These are phyloP conservation scores for Archaeoteleia sp. DNA, from an alignment of 2,888 invertebrate genomes.

Conservation along the genomic window DNA sequence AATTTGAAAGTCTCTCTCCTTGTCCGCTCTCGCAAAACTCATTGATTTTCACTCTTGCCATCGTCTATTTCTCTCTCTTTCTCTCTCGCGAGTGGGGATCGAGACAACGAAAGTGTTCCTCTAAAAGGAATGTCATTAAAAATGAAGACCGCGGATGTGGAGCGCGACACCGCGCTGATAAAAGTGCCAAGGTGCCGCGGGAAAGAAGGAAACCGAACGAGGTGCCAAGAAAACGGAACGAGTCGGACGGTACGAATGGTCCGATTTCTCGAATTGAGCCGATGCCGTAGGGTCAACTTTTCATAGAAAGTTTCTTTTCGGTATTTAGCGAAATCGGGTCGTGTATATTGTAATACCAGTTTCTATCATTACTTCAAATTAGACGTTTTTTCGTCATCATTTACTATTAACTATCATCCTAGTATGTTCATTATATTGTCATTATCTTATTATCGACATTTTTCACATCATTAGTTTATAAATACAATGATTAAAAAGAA, in stretches of 20 bases:
- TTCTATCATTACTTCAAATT: conserved; percentile 15
- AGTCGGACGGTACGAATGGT: conserved; percentile 2
- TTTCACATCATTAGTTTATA: too few relatives aligned
- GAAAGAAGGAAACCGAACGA: conserved; percentile 16
- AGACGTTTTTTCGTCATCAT: not conserved
- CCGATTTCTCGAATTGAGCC: conserved; percentile 45
- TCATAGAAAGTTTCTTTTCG: conserved; percentile 46
- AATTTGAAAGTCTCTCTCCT: conserved; percentile 65
- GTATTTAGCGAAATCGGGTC: conserved; percentile 45
- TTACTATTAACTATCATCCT: not conserved
- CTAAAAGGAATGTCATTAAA: conserved; percentile 23
- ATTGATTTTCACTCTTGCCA: conserved; percentile 70
- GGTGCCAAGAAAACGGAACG: conserved; percentile 37
- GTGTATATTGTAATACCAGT: conserved; percentile 20
- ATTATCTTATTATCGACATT: too few relatives aligned
- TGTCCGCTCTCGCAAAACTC: conserved; percentile 54
- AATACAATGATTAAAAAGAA: too few relatives aligned
- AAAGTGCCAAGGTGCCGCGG: not conserved
- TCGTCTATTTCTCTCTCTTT: too few relatives aligned
- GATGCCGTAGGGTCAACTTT: conserved; percentile 45
- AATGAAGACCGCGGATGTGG: conserved; percentile 39
- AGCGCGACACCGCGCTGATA: conserved; percentile 32
- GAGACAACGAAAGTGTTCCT: conserved; percentile 46
- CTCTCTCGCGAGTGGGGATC: conserved; percentile 40
- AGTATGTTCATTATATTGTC: too few relatives aligned